Percentiles rank a stretch among this genome's conserved stretches.
These are phyloP conservation scores for Cistogaster globosa DNA, from an alignment of 2,888 invertebrate genomes.

Conservation along the genomic window DNA sequence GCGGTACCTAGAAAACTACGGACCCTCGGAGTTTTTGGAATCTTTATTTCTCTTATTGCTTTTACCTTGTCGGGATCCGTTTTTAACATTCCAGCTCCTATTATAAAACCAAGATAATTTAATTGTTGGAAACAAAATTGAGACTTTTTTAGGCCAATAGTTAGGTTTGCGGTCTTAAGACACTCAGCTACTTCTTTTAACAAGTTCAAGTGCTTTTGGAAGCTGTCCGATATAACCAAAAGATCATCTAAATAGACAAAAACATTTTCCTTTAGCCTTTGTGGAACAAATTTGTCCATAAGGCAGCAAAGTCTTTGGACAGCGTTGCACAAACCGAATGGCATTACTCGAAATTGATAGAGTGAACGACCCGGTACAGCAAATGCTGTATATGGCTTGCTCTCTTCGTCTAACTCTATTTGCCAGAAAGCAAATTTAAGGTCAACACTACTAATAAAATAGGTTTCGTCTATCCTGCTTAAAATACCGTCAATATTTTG, in stretches of 20 bases:
- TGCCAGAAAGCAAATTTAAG: too few species aligned
- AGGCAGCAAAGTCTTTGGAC: slow-evolving; percentile 63
- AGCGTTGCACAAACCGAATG: too few species aligned
- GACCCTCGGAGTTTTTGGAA: background rate
- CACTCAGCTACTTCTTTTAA: background rate
- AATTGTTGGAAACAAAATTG: slow-evolving; percentile 60
- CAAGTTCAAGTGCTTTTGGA: slow-evolving; percentile 1
- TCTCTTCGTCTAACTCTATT: too few species aligned
- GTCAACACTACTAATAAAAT: too few species aligned
- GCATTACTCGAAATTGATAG: too few species aligned
- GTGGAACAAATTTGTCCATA: slow-evolving; percentile 72
- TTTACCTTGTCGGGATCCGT: slow-evolving; percentile 44
- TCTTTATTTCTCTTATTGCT: slow-evolving; percentile 4
- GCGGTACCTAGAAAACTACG: slow-evolving; percentile 48
- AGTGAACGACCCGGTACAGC: too few species aligned
- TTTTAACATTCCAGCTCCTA: slow-evolving; percentile 40
- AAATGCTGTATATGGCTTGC: too few species aligned
- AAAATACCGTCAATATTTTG: slow-evolving; percentile 34
- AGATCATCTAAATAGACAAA: slow-evolving; percentile 65
- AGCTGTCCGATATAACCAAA: slow-evolving; percentile 50
- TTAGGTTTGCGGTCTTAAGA: slow-evolving; percentile 7
- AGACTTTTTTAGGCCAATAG: slow-evolving; percentile 59
- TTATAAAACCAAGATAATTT: slow-evolving; percentile 42
- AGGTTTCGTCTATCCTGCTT: background rate
- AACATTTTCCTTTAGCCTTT: slow-evolving; percentile 25